These are phyloP conservation scores for Cheilosia pagana DNA, from an alignment of 2,888 invertebrate genomes.

Conservation along the genomic window DNA sequence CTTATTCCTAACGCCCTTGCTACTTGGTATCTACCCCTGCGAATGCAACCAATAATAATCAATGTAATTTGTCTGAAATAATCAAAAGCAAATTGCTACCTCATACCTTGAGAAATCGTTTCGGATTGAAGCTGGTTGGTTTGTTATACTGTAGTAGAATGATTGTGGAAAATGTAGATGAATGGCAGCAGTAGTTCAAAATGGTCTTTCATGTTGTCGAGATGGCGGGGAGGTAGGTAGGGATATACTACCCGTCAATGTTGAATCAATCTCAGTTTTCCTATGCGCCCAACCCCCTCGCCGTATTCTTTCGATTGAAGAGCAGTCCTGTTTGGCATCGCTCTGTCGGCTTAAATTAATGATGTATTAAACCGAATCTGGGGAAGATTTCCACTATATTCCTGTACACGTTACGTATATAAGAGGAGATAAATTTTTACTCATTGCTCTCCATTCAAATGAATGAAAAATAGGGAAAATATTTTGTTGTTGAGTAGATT, in stretches of 20 bases:
- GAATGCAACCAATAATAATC: constrained; percentile 63
- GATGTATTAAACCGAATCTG: constrained; percentile 69
- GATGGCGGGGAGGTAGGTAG: constrained; percentile 17
- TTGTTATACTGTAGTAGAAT: constrained; percentile 8
- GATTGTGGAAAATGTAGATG: constrained; percentile 59
- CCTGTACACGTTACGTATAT: constrained; percentile 13
- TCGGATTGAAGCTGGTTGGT: constrained; percentile 9
- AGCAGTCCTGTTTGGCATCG: constrained; percentile 60
- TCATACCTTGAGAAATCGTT: constrained; percentile 58
- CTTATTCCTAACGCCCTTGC: constrained; percentile 12
- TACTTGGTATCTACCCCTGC: not conserved
- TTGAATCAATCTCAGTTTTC: constrained; percentile 65
- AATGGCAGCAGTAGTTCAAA: constrained; percentile 56
- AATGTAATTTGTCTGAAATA: constrained; percentile 67
- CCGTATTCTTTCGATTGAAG: constrained; percentile 51
- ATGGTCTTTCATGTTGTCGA: constrained; percentile 35
- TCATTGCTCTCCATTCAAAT: constrained; percentile 71
- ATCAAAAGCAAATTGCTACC: constrained; percentile 69
- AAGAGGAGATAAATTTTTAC: constrained; percentile 64
- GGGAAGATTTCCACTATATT: constrained; percentile 33
- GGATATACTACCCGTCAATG: constrained; percentile 43
- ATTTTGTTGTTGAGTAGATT: constrained; percentile 71
- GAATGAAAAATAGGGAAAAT: constrained; percentile 68
- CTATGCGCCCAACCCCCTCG: not conserved
- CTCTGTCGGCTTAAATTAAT: constrained; percentile 72